Percentiles rank a stretch among this genome's conserved stretches.
phyloP scores from a whole-genome alignment of 2,113 vertebrate genomes.

The Laticauda laticaudata region DNA sequence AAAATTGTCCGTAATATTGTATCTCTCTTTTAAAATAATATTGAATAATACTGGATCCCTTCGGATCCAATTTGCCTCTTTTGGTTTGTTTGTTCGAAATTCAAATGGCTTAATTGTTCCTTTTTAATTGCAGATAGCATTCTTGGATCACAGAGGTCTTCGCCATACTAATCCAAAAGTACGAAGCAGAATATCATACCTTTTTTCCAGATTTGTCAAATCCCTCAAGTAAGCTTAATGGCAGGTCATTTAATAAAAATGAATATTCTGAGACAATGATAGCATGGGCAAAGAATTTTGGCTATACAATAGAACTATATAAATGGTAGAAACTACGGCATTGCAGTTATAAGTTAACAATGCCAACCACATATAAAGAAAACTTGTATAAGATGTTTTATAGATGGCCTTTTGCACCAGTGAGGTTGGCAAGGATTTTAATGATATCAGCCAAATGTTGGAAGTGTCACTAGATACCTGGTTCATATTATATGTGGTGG shows the following conservation, averaged over 20 bases:
- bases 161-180: conserved; percentile 94
- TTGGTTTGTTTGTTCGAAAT: neutral
- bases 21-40: neutral
- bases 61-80: neutral
- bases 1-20: neutral
- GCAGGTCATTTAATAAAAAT: neutral
- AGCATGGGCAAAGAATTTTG: too few relatives aligned
- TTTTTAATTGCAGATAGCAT: conserved; percentile 85
- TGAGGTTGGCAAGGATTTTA: too few relatives aligned
- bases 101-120: conserved; percentile 1
- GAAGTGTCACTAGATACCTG: too few relatives aligned
- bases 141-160: conserved; percentile 94
- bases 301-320: too few relatives aligned
- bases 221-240: conserved; percentile 86
- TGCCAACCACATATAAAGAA: too few relatives aligned
- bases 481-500: too few relatives aligned
- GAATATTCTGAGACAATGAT: too few relatives aligned
- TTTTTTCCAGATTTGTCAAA: conserved; percentile 97
- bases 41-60: neutral
- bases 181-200: conserved; percentile 91
- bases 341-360: too few relatives aligned
- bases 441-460: too few relatives aligned
- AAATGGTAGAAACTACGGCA: too few relatives aligned
- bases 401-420: too few relatives aligned
- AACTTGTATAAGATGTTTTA: too few relatives aligned